Evolutionary conservation across 2,113 vertebrate species (phyloP), one percentile per base, ranked within the genome.

Genomic region (Dicaeum eximium): DNA sequence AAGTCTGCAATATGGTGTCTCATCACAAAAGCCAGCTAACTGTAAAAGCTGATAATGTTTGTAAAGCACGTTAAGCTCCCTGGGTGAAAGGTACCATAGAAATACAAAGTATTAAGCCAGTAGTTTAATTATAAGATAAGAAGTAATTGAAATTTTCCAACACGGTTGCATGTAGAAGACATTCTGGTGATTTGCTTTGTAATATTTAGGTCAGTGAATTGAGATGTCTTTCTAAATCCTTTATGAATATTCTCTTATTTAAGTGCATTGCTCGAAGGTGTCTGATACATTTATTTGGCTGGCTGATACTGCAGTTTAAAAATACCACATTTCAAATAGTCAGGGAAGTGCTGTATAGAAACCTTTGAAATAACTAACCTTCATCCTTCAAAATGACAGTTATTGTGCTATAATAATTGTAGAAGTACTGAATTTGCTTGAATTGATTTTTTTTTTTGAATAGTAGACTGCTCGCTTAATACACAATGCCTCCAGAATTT

Each of bases 131-230:
- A 88, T 95, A 86, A 95, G 95, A 95, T 95, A 95, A 96, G 91
- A 95, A 93, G 60, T 97, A 95, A 95, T 94, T 93, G 93, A 96
- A 91, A 84, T 90, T 95, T 97, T 95, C 88, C 38, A 86, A 42
- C 61, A 56, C 0, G 1, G 44, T 88, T 95, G 80, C 72, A 19
- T 88, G 53, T 83, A 81, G 80, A 93, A 95, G 90, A 33, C 69
- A 90, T 81, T 93, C 77, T 96, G 87, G 53, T 93, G 88, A 81
- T 72, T 79, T 91, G 88, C 95, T 97, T 93, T 92, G 88, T 96
- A 97, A 97, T 97, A 97, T 97, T 95, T 98, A 97, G 96, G 97
- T 97, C 96, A 97, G 84, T 96, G 92, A 97, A 96, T 97, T 91
- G 89, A 97, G 90, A 89, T 92, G 85, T 90, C 87, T 96, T 95